Base-by-base conservation (phyloP, 2,797 vertebrate genomes). In the Arctocebus calabarensis region DNA sequence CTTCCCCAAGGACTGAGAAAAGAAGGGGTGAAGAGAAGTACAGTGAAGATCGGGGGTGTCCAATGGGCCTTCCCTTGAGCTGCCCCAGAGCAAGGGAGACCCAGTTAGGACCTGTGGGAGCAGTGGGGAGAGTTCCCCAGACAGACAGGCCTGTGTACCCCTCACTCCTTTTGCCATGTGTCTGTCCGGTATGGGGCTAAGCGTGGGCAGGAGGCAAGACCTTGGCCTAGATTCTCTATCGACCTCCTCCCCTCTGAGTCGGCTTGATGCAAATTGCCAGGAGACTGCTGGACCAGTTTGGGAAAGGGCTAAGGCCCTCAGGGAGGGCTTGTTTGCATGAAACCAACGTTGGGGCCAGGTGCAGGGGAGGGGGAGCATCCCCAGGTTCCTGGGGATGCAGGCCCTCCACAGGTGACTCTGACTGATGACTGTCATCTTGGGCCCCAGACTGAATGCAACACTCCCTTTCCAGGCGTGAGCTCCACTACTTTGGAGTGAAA, bases 401-500 rank as follows among this genome's bases (percentile, higher is more conserved):
- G 32, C 52, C 23, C 45, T 73, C 40, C 78, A 32, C 32, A 84
- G 23, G 74, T 32, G 29, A 88, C 77, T 70, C 11, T 74, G 9
- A 52, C 40, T 48, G 40, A 71, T 37, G 71, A 61, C 19, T 61
- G 52, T 75, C 62, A 68, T 81, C 27, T 27, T 59, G 75, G 75
- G 37, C n/a, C 17, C 70, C 20, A 85, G 34, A 62, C 34, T 84
- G 37, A 97, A 12, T 40, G 48, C 34, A 59, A 57, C 43, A 82
- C 48, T 96, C 64, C 88, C 82, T 62, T 90, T 62, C 70, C 59
- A 98, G 98, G 90, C 97, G 97, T 61, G 98, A 98, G 90, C 97
- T 98, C 89, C 85, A 96, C 68, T 96, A 97, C 79, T 98, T 98
- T 45, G 98, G 98, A 1, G 97, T 98, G 74, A 97, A 97, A 74